These are phyloP conservation scores for Gobionotothen gibberifrons DNA, from an alignment of 2,797 vertebrate genomes.

Conservation along the genomic window DNA sequence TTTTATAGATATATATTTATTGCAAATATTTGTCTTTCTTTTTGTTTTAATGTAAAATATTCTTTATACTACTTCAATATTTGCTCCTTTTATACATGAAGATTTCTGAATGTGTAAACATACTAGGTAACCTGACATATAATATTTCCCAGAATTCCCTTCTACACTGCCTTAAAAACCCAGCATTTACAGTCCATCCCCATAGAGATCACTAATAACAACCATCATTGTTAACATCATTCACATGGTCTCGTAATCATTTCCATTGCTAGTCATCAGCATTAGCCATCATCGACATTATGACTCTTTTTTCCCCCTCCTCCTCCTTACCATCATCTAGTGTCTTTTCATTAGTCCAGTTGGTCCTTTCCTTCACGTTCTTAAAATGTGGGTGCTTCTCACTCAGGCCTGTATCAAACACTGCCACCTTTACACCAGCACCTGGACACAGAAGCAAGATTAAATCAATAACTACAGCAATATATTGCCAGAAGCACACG, in stretches of 20 bases:
- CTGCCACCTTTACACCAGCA: constrained; percentile 95
- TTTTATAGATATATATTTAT: no score
- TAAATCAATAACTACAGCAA: neutral
- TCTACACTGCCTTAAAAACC: neutral
- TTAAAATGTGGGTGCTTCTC: constrained; percentile 99
- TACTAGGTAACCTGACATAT: no score
- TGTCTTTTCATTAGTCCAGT: constrained; percentile 99
- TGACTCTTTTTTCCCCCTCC: constrained; percentile 4
- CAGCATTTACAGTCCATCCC: neutral
- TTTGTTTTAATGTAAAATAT: no score
- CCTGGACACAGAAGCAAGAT: constrained; percentile 75
- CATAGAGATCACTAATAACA: neutral
- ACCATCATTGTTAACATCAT: neutral
- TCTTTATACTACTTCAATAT: no score
- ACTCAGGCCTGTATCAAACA: constrained; percentile 97
- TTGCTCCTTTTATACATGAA: no score
- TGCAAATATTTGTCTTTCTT: no score
- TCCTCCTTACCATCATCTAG: constrained; percentile 92
- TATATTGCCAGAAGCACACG: neutral
- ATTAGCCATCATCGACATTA: neutral
- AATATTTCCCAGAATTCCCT: no score
- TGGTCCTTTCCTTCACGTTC: constrained; percentile 98
- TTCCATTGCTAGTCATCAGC: neutral
- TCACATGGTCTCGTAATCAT: neutral
- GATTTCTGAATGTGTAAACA: no score